Evolutionary conservation across 2,888 invertebrate genomes (phyloP).

Genomic region (Sesia apiformis): DNA sequence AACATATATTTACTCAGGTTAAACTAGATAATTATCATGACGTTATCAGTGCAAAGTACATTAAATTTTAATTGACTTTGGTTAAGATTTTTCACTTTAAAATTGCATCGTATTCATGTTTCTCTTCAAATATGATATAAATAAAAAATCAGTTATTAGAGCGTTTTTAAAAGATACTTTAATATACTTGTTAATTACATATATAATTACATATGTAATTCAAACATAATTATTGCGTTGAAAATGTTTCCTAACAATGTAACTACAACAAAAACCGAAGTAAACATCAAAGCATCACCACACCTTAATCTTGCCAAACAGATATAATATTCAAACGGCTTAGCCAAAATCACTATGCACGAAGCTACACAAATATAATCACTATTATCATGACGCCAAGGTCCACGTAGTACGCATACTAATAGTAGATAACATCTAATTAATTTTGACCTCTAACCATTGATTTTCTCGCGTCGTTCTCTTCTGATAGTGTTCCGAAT

Average conservation of each 20-base stretch:
- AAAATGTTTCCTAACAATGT: background rate
- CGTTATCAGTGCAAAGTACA: too few relatives aligned
- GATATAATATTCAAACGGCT: constrained; percentile 35
- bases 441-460: constrained; percentile 25
- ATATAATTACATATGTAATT: too few relatives aligned
- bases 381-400: constrained; percentile 28
- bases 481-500: background rate
- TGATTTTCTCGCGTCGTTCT: constrained; percentile 6
- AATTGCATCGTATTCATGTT: too few relatives aligned
- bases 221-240: background rate
- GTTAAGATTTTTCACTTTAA: too few relatives aligned
- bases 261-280: constrained; percentile 12
- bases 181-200: too few relatives aligned
- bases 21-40: too few relatives aligned
- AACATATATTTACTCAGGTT: too few relatives aligned
- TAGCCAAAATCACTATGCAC: constrained; percentile 19
- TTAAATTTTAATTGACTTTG: too few relatives aligned
- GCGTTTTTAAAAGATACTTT: too few relatives aligned
- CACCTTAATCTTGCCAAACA: constrained; percentile 47
- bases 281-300: constrained; percentile 38
- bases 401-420: constrained; percentile 22
- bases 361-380: constrained; percentile 24
- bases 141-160: too few relatives aligned
- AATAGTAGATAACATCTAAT: constrained; percentile 30
- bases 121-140: too few relatives aligned